Conservation (phyloP, 1,140 invertebrate genomes). For the Drosophila elegans region DNA sequence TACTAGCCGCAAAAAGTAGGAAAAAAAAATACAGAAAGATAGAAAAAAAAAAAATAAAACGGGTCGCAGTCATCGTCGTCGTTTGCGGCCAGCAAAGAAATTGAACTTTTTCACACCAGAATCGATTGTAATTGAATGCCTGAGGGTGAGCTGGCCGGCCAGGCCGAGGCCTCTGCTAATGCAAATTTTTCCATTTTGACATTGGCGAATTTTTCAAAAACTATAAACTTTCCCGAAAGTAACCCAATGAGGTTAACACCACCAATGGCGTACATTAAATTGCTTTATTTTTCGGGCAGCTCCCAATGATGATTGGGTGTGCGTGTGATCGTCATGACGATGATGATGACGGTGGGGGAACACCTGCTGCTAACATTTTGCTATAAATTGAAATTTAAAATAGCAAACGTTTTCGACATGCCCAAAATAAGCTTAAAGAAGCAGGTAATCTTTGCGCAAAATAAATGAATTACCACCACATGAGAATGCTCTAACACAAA, state of each 20-base stretch:
- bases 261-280: constrained; percentile 82
- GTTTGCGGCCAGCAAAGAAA: constrained; percentile 74
- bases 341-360: constrained; percentile 41
- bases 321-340: constrained; percentile 11
- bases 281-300: constrained; percentile 67
- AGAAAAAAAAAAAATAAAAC: constrained; percentile 49
- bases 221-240: constrained; percentile 58
- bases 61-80: constrained; percentile 62
- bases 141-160: constrained; percentile 59
- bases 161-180: constrained; percentile 59
- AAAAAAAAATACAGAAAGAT: constrained; percentile 10
- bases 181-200: constrained; percentile 81
- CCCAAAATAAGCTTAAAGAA: constrained; percentile 45
- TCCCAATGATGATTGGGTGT: constrained; percentile 19
- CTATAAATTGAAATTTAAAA: constrained; percentile 74
- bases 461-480: background rate
- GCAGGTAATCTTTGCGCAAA: background rate
- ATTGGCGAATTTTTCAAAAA: constrained; percentile 77
- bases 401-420: constrained; percentile 51
- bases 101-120: constrained; percentile 84
- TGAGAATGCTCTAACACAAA: constrained; percentile 4
- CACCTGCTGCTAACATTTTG: constrained; percentile 79
- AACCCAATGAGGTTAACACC: constrained; percentile 66
- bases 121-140: constrained; percentile 84
- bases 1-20: constrained; percentile 63